Base-by-base conservation (phyloP, 2,113 vertebrate genomes). In the Neodon shergylaensis region DNA sequence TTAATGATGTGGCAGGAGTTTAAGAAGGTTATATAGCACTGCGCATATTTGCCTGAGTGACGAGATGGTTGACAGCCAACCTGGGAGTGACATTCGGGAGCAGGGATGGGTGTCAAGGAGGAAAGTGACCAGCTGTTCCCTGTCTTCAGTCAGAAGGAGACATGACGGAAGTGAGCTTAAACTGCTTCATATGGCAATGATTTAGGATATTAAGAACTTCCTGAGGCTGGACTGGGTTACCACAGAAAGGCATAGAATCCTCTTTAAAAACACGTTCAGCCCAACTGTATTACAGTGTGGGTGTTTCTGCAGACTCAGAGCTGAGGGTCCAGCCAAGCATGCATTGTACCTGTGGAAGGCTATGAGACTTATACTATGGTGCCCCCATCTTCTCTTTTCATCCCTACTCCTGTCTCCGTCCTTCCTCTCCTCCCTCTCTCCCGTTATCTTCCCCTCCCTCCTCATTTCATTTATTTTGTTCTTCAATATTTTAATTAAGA, bases 181-280 rank as follows among this genome's bases (percentile, higher is more conserved):
- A 81, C 17, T 4, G 86, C 7, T 58, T 87, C 93, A 91, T 83
- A 85, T 73, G 93, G 97, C 77, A 95, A 78, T 95, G 78, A 97
- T 96, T 95, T 95, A 54, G 87, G 86, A 82, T 96, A 65, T 58
- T 73, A 94, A 96, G 94, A 73, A 91, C 92, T 95, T 96, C 92
- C 88, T 72, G 72, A 26, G 47, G 72, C 88, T 92, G 70, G 84
- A 73, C 79, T 58, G 81, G 79, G 81, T 94, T 92, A 66, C 76
- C 33, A 65, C 44, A 44, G 84, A 88, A 88, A 94, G 28, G 33
- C 61, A 86, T n/a, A 36, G 77, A 74, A 39, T 79, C 73, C 73
- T 54, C 81, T 97, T 91, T 85, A 89, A 86, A 89, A 94, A 44
- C 16, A 87, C 68, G 61, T 52, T 68, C 74, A 76, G 78, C 89